Conservation (phyloP, 1,140 invertebrate genomes). For the Colletes gigas region DNA sequence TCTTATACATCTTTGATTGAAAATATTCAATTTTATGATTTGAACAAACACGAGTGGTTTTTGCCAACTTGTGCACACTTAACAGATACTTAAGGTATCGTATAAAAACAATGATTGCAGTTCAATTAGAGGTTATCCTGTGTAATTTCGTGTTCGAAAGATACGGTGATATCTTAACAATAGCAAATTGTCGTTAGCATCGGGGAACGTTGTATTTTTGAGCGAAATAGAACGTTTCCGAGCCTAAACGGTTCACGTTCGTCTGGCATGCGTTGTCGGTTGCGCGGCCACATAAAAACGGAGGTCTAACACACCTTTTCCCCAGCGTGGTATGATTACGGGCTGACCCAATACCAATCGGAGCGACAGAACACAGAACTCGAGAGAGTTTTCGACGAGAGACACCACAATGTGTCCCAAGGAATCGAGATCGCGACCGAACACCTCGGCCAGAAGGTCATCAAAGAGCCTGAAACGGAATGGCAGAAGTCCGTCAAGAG, state of each 20-base stretch:
- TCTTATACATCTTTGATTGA: too few relatives aligned
- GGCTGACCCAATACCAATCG: conserved; percentile 91
- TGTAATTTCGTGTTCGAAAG: neutral
- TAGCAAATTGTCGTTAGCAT: neutral
- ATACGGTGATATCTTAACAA: neutral
- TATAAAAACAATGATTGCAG: too few relatives aligned
- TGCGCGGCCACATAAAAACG: neutral
- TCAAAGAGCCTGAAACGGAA: conserved; percentile 89
- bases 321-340: conserved; percentile 96
- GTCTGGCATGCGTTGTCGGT: conserved; percentile 50
- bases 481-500: conserved; percentile 91
- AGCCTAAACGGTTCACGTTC: conserved; percentile 13
- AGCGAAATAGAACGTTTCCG: conserved; percentile 16
- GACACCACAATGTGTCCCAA: conserved; percentile 85
- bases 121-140: too few relatives aligned
- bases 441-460: conserved; percentile 85
- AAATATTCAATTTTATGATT: too few relatives aligned
- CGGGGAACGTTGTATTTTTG: conserved; percentile 13
- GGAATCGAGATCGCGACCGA: conserved; percentile 84
- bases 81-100: too few relatives aligned
- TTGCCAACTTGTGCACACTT: too few relatives aligned
- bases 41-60: too few relatives aligned
- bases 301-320: conserved; percentile 68
- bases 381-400: conserved; percentile 93
- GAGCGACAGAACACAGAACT: conserved; percentile 92